Evolutionary conservation across 1,140 invertebrate species (phyloP).

Genomic region (Charaxes varanes): DNA sequence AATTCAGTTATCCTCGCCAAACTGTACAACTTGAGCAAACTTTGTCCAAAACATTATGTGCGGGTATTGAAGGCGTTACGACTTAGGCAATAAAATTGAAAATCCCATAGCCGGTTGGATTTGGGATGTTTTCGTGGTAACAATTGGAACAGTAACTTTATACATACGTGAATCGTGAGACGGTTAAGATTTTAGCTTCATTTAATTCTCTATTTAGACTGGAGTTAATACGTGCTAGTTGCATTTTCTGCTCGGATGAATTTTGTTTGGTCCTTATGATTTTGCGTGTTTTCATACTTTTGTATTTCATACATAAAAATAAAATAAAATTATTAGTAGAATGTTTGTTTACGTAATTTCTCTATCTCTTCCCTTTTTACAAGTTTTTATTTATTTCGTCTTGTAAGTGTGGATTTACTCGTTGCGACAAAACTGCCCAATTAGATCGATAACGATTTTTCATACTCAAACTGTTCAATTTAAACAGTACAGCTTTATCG

Average conservation of each 20-base stretch:
- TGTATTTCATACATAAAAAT: no score
- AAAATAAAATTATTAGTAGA: no score
- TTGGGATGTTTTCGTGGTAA: conserved; percentile 11
- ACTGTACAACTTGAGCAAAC: conserved; percentile 15
- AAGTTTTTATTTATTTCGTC: no score
- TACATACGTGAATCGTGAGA: conserved; percentile 27
- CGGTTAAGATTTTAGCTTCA: conserved; percentile 29
- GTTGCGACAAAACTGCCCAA: no score
- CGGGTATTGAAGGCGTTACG: not conserved
- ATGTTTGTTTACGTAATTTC: no score
- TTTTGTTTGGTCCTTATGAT: not conserved
- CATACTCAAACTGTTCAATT: no score
- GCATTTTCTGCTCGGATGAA: conserved; percentile 9
- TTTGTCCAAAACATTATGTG: conserved; percentile 6
- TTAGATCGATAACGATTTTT: no score
- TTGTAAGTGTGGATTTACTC: no score
- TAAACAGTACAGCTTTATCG: no score
- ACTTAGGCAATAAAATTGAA: conserved; percentile 1
- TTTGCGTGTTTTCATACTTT: no score
- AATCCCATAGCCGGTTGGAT: not conserved
- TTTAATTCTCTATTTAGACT: conserved; percentile 24
- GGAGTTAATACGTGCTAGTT: conserved; percentile 13
- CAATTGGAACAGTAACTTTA: conserved; percentile 24
- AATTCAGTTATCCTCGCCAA: conserved; percentile 24
- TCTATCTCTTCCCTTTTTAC: no score